Evolutionary conservation across 2,888 invertebrate genomes (phyloP), one percentile per base, ranked within the genome.

Genomic region (Drosophila mercatorum): DNA sequence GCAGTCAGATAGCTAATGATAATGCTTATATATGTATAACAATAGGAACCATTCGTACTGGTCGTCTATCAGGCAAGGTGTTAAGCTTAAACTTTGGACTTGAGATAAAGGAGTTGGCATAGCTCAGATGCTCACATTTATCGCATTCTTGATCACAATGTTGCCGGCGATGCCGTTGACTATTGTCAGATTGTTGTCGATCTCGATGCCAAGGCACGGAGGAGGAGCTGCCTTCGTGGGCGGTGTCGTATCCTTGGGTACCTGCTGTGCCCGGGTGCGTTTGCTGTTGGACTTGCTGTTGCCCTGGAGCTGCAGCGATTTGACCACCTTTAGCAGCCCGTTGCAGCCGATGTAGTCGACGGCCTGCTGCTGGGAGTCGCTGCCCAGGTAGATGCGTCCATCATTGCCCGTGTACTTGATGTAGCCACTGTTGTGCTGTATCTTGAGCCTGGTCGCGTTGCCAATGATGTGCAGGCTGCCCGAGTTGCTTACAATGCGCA

Each of bases 281-380:
- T 34, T 67, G 56, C 63, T 65, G 4, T 5, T 28, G 28, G 22
- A 22, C 28, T 34, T 67, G 56, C 63, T 65, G 28, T 5, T 28
- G 28, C 22, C 22, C 22, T 28, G 28, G 28, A 28, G 64, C 41
- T 90, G 83, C 61, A 81, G 65, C 0, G 90, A 86, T 56, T 88
- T 90, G 41, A 92, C 84, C 22, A 92, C 83, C 74, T 92, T 93
- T 11, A 93, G 78, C 67, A 91, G 74, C 12, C 92, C 92, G 86
- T 92, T 92, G 72, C 92, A 92, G 31, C 93, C 93, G 17, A 88
- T 91, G 55, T 93, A 93, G 56, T 92, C 91, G 14, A 93, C 91
- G 10, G 67, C 63, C 62, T 90, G 91, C 34, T 91, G 90, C 8
- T 78, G 52, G n/a, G 93, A 93, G 6, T 88, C 84, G 60, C 82